Evolutionary conservation across 2,113 vertebrate genomes (phyloP), one percentile per base, ranked within the genome.

Genomic region (Macrotus californicus): DNA sequence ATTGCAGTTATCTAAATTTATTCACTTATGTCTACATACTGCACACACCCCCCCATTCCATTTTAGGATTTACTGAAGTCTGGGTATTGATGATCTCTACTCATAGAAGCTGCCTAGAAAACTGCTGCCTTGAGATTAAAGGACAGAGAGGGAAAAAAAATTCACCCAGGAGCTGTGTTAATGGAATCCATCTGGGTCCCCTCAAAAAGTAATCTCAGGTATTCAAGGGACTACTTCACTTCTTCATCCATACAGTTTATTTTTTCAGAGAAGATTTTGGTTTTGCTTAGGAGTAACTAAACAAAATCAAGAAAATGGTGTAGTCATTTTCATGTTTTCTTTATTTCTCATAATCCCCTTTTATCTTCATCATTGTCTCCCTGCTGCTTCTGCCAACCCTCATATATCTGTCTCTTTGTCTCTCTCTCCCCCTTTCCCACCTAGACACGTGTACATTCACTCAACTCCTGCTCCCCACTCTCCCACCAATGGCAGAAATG

Each of bases 91-190:
- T 67, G 64, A 54, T 5, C 15, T 81, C 2, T 41, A 29, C 50
- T 82, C 21, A 46, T 21, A 75, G 52, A 87, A 39, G 1, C 21
- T 64, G 0, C 77, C 7, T 43, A 73, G 34, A 76, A 66, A 81
- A 43, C 22, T 6, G 26, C 85, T 95, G 72, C 98, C 98, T 98
- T 87, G 97, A 98, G 0, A 98, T 99, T 91, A 95, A 97, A 89
- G 98, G 98, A 29, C 97, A 98, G 64, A 99, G 97, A 96, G 97
- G 96, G 31, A 77, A 72, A 79, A 99, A 98, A 94, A 98, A 98
- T 70, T 98, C 54, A 99, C 91, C 91, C 91, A 48, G 98, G 98
- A 1, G 92, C 94, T 92, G 2, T 39, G 36, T 6, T 64, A 29
- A 95, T 0, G 29, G 2, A 0, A 1, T 98, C 98, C 98, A 0